Evolutionary conservation across 2,113 vertebrate species (phyloP), one percentile per base, ranked within the genome.

Genomic region (Nesospiza acunhae): DNA sequence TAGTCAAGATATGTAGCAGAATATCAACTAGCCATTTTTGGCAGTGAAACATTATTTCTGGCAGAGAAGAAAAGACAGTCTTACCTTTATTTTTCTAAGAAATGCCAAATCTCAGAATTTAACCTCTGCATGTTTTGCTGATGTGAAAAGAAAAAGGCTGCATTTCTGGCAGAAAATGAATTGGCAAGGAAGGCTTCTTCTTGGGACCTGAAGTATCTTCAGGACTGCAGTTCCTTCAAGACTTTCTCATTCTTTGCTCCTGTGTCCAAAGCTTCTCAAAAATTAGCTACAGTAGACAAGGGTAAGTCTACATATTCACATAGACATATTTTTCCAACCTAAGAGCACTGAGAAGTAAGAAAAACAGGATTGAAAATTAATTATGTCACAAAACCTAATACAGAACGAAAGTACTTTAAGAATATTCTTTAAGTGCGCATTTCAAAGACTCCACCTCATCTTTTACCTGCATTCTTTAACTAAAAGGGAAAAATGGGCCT

Each of bases 21-120:
- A 39, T 33, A 75, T 35, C 20, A 87, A 73, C 37, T 55, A 62
- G 31, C 30, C 24, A 50, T 53, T 46, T 66, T 64, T 47, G 15
- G 26, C 70, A 83, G 16, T 27, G 33, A 76, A 93, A 73, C 10
- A 24, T 52, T 73, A 62, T 50, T 79, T 83, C 82, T 93, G 24
- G 3, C 31, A 76, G 53, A 80, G 63, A 91, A 80, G 6, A 79
- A 86, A 93, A 62, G 7, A 77, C 18, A 41, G 6, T 39, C 92
- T 92, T 96, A 97, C 96, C 95, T 97, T 95, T 93, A 75, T 84
- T 94, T 84, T 93, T 96, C 46, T 94, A 84, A 68, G 69, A 87
- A 89, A 88, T 77, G 55, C 28, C 47, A 84, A 59, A 90, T 91
- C 42, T 92, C 39, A 76, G 77, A 92, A 80, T 64, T 67, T 67